These are phyloP conservation scores for Autographa pulchrina DNA, from an alignment of 2,888 invertebrate species.

Conservation along the genomic window DNA sequence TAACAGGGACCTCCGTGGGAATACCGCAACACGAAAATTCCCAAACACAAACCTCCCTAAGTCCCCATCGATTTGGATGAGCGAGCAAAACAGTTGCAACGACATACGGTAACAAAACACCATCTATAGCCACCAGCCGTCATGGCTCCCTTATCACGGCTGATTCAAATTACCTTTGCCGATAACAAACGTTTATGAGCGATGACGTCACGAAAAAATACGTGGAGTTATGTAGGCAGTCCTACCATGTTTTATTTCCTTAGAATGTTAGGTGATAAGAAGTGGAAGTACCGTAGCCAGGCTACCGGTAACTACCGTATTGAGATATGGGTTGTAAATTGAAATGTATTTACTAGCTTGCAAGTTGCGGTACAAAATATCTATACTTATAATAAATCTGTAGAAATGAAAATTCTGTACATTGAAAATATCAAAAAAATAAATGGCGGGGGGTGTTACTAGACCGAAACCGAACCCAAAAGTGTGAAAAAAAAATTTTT, in stretches of 20 bases:
- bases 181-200: slow-evolving; percentile 44
- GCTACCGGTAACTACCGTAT: slow-evolving; percentile 1
- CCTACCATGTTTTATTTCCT: slow-evolving; percentile 18
- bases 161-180: slow-evolving; percentile 39
- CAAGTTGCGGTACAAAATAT: too few species aligned
- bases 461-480: too few species aligned
- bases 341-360: background rate
- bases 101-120: slow-evolving; percentile 55
- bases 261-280: slow-evolving; percentile 15
- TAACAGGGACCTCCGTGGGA: slow-evolving; percentile 43
- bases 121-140: slow-evolving; percentile 4
- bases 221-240: slow-evolving; percentile 16
- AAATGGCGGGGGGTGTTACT: too few species aligned
- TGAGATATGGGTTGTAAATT: background rate
- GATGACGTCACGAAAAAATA: slow-evolving; percentile 32
- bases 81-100: slow-evolving; percentile 50
- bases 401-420: too few species aligned
- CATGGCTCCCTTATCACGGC: slow-evolving; percentile 22
- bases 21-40: slow-evolving; percentile 43
- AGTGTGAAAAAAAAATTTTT: too few species aligned
- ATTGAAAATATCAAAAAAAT: too few species aligned
- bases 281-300: background rate
- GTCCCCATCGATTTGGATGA: slow-evolving; percentile 57
- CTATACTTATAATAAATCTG: too few species aligned
- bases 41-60: slow-evolving; percentile 39